A percentile compares a stretch with the other conserved stretches of the same genome.
Conservation (phyloP, 2,113 vertebrate species). For the Suricata suricatta region DNA sequence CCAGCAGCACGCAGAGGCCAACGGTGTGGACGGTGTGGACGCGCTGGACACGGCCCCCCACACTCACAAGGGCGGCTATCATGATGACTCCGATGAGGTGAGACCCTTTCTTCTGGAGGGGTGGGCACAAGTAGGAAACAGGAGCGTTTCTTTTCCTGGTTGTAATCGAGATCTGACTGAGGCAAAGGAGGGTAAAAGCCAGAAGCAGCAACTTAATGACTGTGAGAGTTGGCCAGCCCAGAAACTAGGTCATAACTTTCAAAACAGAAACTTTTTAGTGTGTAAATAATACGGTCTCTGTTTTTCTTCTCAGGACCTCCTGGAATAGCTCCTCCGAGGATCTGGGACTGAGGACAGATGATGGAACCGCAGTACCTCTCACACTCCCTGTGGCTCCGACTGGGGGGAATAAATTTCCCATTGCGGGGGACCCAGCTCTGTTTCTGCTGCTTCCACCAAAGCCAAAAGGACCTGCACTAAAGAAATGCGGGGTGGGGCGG, state of each 20-base stretch:
- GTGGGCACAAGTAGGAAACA: neutral
- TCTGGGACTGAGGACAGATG: constrained; percentile 7
- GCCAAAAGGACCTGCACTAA: constrained; percentile 70
- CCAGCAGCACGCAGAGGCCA: constrained; percentile 90
- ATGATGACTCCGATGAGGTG: constrained; percentile 96
- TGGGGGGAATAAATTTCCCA: constrained; percentile 66
- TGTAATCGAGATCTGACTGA: neutral
- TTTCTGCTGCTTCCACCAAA: constrained; percentile 75
- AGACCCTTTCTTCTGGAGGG: constrained; percentile 36
- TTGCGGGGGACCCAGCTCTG: constrained; percentile 62
- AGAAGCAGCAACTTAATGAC: neutral
- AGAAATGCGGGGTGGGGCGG: constrained; percentile 34
- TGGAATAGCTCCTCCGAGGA: constrained; percentile 78
- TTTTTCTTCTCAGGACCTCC: constrained; percentile 80
- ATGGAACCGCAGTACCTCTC: constrained; percentile 57
- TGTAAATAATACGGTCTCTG: neutral
- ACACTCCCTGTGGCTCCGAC: constrained; percentile 58
- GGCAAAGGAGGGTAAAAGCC: neutral
- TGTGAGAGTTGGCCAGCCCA: neutral
- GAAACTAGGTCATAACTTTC: neutral
- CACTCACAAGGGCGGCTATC: constrained; percentile 86
- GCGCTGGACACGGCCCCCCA: constrained; percentile 83
- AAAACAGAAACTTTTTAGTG: neutral
- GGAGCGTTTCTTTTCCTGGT: neutral
- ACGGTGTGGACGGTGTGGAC: constrained; percentile 89